phyloP scores from a whole-genome alignment of 2,797 vertebrate species.

The Gephyroberyx darwinii region DNA sequence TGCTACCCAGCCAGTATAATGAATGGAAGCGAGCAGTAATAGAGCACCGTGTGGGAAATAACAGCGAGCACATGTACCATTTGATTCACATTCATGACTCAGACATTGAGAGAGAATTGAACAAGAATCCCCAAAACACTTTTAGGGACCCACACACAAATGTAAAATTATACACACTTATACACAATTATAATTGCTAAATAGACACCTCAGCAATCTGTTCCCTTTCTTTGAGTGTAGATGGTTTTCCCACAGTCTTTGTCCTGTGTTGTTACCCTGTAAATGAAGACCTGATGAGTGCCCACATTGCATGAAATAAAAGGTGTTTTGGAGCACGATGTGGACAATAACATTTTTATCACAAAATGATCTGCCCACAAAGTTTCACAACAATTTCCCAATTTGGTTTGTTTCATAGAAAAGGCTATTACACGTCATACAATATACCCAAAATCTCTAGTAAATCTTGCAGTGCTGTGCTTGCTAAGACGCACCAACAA shows the following conservation, averaged over 20 bases:
- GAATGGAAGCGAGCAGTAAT: slow-evolving; percentile 31
- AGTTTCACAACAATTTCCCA: not conserved
- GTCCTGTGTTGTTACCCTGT: no score
- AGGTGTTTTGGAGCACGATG: not conserved
- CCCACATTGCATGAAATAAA: not conserved
- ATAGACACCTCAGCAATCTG: no score
- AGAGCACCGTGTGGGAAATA: slow-evolving; percentile 35
- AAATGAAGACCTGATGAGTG: not conserved
- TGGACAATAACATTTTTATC: not conserved
- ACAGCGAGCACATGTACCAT: slow-evolving; percentile 7
- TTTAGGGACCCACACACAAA: slow-evolving; percentile 17
- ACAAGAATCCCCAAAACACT: slow-evolving; percentile 10
- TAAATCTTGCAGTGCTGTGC: not conserved
- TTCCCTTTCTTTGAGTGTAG: no score
- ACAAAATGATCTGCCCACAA: not conserved
- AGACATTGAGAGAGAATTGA: not conserved
- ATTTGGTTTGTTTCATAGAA: not conserved
- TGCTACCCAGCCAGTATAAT: not conserved
- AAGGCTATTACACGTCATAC: not conserved
- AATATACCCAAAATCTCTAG: not conserved
- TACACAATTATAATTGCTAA: no score
- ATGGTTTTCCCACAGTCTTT: no score
- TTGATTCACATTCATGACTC: slow-evolving; percentile 5
- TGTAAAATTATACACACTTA: no score
- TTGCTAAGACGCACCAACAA: slow-evolving; percentile 13